These are phyloP conservation scores for Netelia inedita DNA, from an alignment of 2,888 invertebrate genomes.

Conservation along the genomic window DNA sequence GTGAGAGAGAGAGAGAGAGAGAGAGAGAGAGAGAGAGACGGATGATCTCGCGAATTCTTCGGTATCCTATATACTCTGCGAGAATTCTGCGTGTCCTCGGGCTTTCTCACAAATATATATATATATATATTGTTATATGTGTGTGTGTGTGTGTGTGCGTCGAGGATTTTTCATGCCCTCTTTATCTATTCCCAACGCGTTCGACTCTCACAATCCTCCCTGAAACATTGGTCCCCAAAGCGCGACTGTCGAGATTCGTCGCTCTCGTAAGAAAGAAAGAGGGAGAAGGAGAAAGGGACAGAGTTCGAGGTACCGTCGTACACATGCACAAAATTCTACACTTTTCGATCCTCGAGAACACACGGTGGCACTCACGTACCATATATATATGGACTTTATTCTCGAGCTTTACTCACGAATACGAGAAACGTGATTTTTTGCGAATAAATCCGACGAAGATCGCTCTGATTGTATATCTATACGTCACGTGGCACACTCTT, in stretches of 20 bases:
- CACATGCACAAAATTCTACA: constrained; percentile 35
- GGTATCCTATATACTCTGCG: constrained; percentile 39
- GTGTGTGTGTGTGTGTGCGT: not conserved
- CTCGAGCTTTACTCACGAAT: constrained; percentile 59
- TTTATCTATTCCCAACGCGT: constrained; percentile 79
- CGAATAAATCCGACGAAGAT: constrained; percentile 55
- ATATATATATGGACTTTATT: constrained; percentile 35
- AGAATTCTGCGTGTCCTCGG: constrained; percentile 55
- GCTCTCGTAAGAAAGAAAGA: constrained; percentile 11
- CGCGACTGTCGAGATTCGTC: constrained; percentile 60
- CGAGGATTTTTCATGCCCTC: constrained; percentile 50
- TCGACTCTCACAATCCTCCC: constrained; percentile 77
- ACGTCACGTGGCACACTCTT: constrained; percentile 1
- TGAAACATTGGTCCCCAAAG: constrained; percentile 74
- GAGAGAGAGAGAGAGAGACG: constrained; percentile 53
- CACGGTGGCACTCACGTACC: constrained; percentile 26
- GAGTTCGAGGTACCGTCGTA: constrained; percentile 7
- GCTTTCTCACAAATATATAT: constrained; percentile 3
- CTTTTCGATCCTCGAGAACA: constrained; percentile 37
- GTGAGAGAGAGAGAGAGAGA: constrained; percentile 22
- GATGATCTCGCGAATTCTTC: constrained; percentile 56
- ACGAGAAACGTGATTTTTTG: constrained; percentile 65
- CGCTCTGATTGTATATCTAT: constrained; percentile 12
- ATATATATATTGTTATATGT: constrained; percentile 13
- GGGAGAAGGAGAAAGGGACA: constrained; percentile 9